Evolutionary conservation across 1,140 invertebrate genomes (phyloP).

Genomic region (Reticulitermes speratus): DNA sequence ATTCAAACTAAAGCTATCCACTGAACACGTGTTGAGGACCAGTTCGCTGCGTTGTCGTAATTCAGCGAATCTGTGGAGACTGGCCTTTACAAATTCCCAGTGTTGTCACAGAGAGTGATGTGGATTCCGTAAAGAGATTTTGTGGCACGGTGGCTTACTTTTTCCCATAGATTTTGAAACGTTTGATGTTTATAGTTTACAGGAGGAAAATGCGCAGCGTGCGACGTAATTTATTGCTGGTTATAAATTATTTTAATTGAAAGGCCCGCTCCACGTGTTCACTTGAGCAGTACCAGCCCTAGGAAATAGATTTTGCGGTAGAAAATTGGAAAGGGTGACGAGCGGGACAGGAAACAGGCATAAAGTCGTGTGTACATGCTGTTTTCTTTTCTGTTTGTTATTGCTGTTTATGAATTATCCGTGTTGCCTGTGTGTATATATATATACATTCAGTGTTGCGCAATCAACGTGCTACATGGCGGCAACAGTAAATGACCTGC

Average conservation of each 20-base stretch:
- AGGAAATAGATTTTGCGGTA: too few species aligned
- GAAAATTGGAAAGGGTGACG: neutral
- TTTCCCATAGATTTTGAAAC: neutral
- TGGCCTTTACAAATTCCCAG: too few species aligned
- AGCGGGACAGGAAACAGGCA: neutral
- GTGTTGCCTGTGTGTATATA: neutral
- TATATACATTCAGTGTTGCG: neutral
- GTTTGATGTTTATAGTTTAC: neutral
- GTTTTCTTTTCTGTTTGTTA: neutral
- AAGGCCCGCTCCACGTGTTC: neutral
- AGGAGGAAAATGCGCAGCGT: neutral
- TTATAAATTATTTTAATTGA: neutral
- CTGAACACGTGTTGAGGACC: too few species aligned
- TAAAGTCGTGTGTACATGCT: neutral
- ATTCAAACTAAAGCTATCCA: too few species aligned
- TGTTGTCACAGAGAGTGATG: too few species aligned
- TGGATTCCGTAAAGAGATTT: too few species aligned
- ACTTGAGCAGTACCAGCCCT: neutral
- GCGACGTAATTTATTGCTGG: neutral
- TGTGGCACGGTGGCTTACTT: too few species aligned
- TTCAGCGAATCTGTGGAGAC: too few species aligned
- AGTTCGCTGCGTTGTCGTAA: too few species aligned
- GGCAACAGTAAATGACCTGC: neutral
- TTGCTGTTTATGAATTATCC: neutral
- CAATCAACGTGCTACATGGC: neutral